phyloP scores from a whole-genome alignment of 2,113 vertebrate genomes.

The Bos indicus region DNA sequence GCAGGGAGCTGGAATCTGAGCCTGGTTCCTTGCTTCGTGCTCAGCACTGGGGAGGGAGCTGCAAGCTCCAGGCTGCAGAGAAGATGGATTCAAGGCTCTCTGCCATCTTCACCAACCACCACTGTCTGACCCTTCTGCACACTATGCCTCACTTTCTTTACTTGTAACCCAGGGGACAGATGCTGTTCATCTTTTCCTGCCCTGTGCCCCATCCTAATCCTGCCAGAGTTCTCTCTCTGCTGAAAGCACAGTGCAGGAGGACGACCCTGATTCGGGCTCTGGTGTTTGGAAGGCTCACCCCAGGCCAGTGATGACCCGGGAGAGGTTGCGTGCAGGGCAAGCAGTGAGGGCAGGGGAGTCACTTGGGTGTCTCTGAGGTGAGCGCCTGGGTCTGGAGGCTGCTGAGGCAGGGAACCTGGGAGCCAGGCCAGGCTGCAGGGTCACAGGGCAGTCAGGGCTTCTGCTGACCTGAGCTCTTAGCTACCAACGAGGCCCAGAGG shows the following conservation, averaged over 20 bases:
- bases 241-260: neutral
- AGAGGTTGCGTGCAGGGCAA: neutral
- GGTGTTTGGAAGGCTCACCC: neutral
- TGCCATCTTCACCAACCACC: rapidly evolving
- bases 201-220: neutral
- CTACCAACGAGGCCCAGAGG: neutral
- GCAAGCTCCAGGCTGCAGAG: neutral
- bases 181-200: neutral
- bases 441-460: neutral
- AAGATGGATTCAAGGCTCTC: neutral
- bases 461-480: neutral
- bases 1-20: neutral
- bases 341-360: neutral
- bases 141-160: rapidly evolving
- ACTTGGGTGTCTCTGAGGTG: no score
- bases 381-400: neutral
- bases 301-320: neutral
- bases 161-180: no score
- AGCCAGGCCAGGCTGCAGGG: no score
- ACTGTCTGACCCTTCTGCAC: neutral
- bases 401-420: neutral
- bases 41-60: neutral
- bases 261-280: neutral
- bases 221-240: neutral
- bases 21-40: rapidly evolving